Base-by-base conservation (phyloP, 2,888 invertebrate genomes). In the Dasypolia templi region DNA sequence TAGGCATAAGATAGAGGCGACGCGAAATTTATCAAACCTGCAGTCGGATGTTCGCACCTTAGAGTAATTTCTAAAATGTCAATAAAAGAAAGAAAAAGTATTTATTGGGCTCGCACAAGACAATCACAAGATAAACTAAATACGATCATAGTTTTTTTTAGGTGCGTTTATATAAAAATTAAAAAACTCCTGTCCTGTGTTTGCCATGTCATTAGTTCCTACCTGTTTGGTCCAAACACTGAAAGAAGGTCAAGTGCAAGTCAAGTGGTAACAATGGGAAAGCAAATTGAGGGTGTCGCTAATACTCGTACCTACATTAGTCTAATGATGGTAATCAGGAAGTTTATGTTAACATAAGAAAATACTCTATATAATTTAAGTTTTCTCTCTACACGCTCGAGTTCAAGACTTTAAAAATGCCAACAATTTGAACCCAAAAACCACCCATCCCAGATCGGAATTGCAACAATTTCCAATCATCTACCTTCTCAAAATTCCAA, bases 381-480 rank as follows among this genome's bases (percentile, higher is more conserved):
- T 3, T 3, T 22, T 29, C 22, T 63, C 9, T 22, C 22, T 14
- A 29, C 14, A 19, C 14, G 12, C 9, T n/a, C 0, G 5, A n/a
- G 5, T 22, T 44, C 22, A 29, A 46, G 64, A 39, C 29, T 53
- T n/a, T 22, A 46, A 39, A 46, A 69, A 42, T 4, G 0, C 26
- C 26, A 3, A 29, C 3, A 51, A 56, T 66, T 42, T 11, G 17
- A 14, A 51, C 9, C 32, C 14, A 56, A 62, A 56, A 17, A 14
- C 62, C n/a, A n/a, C n/a, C 42, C 29, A 58, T 35, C 22, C 22
- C 9, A 29, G 7, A 65, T 71, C 7, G 64, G 72, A 22, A 74
- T 81, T 22, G 68, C 58, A 84, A 84, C 81, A 75, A 81, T 83
- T 83, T 83, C 55, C 75, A 80, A 82, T 82, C 67, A 71, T 63